These are phyloP conservation scores for Tinamus major DNA, from an alignment of 2,797 vertebrate genomes.

Conservation along the genomic window DNA sequence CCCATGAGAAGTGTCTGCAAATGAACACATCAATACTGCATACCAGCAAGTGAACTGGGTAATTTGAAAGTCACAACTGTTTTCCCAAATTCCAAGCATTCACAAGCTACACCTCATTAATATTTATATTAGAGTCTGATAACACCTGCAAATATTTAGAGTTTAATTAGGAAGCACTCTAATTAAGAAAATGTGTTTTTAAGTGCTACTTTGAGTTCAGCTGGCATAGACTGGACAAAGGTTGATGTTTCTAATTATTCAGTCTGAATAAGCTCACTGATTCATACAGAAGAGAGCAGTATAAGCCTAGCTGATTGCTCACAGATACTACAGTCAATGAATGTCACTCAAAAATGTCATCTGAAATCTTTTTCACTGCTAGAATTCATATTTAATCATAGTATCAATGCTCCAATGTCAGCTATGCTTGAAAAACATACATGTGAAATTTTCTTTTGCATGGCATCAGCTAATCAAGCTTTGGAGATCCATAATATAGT, in stretches of 20 bases:
- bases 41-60: neutral
- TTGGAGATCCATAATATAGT: fast-evolving
- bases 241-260: slow-evolving; percentile 41
- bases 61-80: slow-evolving; percentile 40
- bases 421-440: neutral
- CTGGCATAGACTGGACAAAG: slow-evolving; percentile 11
- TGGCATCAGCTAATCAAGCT: neutral
- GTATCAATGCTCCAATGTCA: neutral
- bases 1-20: neutral
- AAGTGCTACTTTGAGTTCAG: slow-evolving; percentile 38
- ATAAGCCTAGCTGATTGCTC: neutral
- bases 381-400: neutral
- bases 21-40: neutral
- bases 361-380: neutral
- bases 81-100: neutral
- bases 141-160: slow-evolving; percentile 51
- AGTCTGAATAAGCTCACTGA: slow-evolving; percentile 1
- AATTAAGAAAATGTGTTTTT: slow-evolving; percentile 51
- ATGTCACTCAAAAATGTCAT: neutral
- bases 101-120: slow-evolving; percentile 39
- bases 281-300: neutral
- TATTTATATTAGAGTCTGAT: slow-evolving; percentile 23
- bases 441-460: neutral
- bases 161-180: slow-evolving; percentile 53
- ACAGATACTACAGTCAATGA: neutral